phyloP scores from a whole-genome alignment of 1,140 invertebrate genomes.

The Drosophila orena region DNA sequence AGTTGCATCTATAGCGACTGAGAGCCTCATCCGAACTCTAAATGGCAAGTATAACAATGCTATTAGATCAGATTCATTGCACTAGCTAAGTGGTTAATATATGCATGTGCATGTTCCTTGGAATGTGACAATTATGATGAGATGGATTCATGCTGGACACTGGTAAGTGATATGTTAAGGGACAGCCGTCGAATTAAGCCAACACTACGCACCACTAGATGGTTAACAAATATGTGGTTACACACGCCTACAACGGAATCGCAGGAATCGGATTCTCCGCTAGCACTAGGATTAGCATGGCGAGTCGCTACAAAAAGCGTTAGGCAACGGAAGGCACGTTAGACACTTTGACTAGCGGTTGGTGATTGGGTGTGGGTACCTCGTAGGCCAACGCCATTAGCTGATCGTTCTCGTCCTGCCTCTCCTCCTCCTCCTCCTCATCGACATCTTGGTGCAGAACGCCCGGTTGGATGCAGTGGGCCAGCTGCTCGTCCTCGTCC shows the following conservation, averaged over 20 bases:
- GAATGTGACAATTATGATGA: constrained; percentile 14
- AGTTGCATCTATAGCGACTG: constrained; percentile 93
- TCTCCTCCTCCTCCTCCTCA: constrained; percentile 61
- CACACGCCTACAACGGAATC: constrained; percentile 45
- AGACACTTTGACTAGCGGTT: constrained; percentile 23
- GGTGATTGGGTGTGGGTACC: constrained; percentile 49
- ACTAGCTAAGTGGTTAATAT: background rate
- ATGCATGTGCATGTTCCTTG: constrained; percentile 7
- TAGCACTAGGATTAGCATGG: constrained; percentile 47
- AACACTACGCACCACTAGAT: constrained; percentile 69
- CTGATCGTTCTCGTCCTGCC: constrained; percentile 65
- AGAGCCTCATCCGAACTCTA: constrained; percentile 81
- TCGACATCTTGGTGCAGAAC: constrained; percentile 68
- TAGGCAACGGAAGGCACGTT: constrained; percentile 50
- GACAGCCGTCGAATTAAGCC: constrained; percentile 17
- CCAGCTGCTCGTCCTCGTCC: constrained; percentile 74
- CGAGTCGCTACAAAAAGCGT: constrained; percentile 57
- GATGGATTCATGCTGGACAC: constrained; percentile 19
- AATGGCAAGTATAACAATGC: background rate
- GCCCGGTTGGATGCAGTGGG: constrained; percentile 79
- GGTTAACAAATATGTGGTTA: constrained; percentile 61
- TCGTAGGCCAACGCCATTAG: constrained; percentile 75
- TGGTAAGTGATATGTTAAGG: constrained; percentile 7
- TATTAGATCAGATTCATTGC: constrained; percentile 7
- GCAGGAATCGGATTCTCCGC: constrained; percentile 35